Conservation (phyloP, 2,113 vertebrate species). For the Plestiodon gilberti region DNA sequence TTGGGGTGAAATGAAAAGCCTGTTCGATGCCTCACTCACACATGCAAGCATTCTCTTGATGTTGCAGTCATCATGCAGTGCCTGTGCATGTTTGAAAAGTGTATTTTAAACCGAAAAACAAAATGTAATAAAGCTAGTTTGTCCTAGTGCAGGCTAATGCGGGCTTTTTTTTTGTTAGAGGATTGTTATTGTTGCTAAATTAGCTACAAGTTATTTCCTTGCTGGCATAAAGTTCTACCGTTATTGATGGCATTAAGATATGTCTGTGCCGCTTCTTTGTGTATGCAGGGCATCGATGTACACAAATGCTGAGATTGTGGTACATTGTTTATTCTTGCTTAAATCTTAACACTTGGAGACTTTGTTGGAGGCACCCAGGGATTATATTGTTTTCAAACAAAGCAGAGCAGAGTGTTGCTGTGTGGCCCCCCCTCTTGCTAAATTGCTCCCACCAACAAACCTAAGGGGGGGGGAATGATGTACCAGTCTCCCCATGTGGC, state of each 20-base stretch:
- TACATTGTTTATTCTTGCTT: neutral
- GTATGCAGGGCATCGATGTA: neutral
- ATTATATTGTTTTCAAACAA: constrained; percentile 22
- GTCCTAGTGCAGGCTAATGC: neutral
- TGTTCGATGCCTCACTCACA: neutral
- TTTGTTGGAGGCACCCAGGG: neutral
- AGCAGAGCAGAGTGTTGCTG: constrained; percentile 11
- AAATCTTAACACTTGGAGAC: neutral
- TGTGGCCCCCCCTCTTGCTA: neutral
- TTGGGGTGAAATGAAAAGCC: neutral
- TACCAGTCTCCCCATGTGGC: constrained; percentile 65
- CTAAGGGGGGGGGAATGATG: constrained; percentile 48
- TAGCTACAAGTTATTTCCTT: neutral
- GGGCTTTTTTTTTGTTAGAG: neutral
- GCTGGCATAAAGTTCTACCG: neutral
- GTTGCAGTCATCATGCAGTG: neutral
- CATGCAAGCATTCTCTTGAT: neutral
- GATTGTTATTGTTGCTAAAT: neutral
- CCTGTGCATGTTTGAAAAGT: neutral
- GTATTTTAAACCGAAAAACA: neutral
- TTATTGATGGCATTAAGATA: neutral
- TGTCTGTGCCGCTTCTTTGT: neutral
- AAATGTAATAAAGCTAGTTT: neutral
- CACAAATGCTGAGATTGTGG: neutral
- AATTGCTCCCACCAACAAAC: constrained; percentile 42